These are phyloP conservation scores for Halesus radiatus DNA, from an alignment of 1,140 invertebrate species.

Conservation along the genomic window DNA sequence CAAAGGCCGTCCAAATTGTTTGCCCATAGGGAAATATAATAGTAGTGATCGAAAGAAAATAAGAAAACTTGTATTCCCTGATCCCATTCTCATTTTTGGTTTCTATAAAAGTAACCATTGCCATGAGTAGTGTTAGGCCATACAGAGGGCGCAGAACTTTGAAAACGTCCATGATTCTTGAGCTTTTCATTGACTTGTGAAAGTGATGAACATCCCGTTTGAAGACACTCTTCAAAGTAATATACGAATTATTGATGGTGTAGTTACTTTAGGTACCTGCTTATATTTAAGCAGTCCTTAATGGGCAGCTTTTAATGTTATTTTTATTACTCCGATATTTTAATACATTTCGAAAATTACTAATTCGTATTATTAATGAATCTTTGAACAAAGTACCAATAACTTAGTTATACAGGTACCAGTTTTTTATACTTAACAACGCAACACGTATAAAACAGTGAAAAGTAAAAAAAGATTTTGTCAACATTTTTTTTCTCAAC, in stretches of 20 bases:
- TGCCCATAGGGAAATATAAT: not conserved
- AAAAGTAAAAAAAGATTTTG: too few relatives aligned
- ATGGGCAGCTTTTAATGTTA: too few relatives aligned
- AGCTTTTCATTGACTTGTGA: not conserved
- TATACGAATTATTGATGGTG: not conserved
- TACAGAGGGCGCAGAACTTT: not conserved
- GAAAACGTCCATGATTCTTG: not conserved
- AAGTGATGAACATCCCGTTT: not conserved
- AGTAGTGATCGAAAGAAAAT: not conserved
- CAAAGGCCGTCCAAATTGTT: not conserved
- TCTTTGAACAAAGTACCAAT: too few relatives aligned
- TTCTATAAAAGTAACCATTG: not conserved
- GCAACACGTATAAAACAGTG: too few relatives aligned
- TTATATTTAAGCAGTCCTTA: too few relatives aligned
- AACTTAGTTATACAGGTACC: too few relatives aligned
- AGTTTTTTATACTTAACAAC: too few relatives aligned
- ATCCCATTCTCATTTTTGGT: too few relatives aligned
- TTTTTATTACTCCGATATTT: too few relatives aligned
- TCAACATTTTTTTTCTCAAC: too few relatives aligned
- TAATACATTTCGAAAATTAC: too few relatives aligned
- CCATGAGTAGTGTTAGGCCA: not conserved
- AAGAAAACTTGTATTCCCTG: constrained; percentile 5
- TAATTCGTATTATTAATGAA: too few relatives aligned
- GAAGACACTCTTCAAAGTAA: not conserved
- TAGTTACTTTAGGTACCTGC: not conserved